A percentile compares a stretch with the other conserved stretches of the same genome.
These are phyloP conservation scores for Scolopax mira DNA, from an alignment of 2,113 vertebrate species.

Conservation along the genomic window DNA sequence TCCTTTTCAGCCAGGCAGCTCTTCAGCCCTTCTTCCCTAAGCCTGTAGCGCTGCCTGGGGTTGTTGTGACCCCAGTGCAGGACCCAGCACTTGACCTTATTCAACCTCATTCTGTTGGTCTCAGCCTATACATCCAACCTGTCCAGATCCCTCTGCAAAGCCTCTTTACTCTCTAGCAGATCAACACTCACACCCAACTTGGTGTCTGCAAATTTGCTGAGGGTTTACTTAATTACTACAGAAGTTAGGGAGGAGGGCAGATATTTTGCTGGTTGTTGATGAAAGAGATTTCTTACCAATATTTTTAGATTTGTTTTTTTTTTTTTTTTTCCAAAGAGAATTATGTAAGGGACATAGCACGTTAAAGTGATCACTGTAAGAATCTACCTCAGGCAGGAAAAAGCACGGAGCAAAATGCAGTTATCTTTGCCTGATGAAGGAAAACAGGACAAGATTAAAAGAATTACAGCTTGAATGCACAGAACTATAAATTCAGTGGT, in stretches of 20 bases:
- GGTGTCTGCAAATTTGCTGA: no score
- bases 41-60: no score
- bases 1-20: no score
- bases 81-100: no score
- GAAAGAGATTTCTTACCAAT: neutral
- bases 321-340: neutral
- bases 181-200: no score
- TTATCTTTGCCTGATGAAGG: neutral
- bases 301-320: neutral
- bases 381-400: neutral
- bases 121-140: no score
- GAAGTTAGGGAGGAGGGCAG: neutral
- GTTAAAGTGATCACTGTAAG: neutral
- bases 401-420: neutral
- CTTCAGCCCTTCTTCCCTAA: no score
- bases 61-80: no score
- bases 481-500: neutral
- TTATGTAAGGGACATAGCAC: neutral
- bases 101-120: no score
- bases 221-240: no score
- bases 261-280: neutral
- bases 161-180: no score
- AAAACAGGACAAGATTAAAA: neutral
- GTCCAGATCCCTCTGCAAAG: no score
- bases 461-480: neutral